These are phyloP conservation scores for Drosophila kuntzei DNA, from an alignment of 2,888 invertebrate species.

Conservation along the genomic window DNA sequence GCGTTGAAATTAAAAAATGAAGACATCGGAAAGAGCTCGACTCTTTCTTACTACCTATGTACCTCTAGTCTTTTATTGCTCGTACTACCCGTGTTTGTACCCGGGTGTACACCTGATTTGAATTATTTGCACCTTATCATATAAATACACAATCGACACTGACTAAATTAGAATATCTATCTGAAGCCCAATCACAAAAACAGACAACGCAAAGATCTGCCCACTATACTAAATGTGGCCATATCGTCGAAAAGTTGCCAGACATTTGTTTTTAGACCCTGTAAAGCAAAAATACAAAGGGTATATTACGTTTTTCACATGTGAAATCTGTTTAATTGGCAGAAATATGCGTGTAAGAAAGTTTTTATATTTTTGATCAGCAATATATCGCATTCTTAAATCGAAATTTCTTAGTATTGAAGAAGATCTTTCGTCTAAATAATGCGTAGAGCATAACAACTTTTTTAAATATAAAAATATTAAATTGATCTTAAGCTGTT, in stretches of 20 bases:
- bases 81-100: slow-evolving; percentile 3
- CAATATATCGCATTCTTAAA: too few relatives aligned
- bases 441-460: too few relatives aligned
- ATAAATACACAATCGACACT: slow-evolving; percentile 64
- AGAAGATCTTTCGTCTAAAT: too few relatives aligned
- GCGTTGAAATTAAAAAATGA: slow-evolving; percentile 77
- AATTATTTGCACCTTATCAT: slow-evolving; percentile 79
- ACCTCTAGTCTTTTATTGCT: slow-evolving; percentile 15
- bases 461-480: too few relatives aligned
- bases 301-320: too few relatives aligned
- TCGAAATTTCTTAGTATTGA: too few relatives aligned
- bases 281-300: background rate
- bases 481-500: too few relatives aligned
- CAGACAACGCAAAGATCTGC: slow-evolving; percentile 4
- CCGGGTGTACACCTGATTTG: slow-evolving; percentile 33
- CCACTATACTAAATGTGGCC: slow-evolving; percentile 17
- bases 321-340: too few relatives aligned
- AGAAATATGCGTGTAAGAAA: too few relatives aligned
- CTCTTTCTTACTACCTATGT: background rate
- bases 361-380: too few relatives aligned
- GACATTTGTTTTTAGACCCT: slow-evolving; percentile 4
- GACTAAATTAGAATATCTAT: slow-evolving; percentile 77
- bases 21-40: slow-evolving; percentile 41
- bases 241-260: slow-evolving; percentile 2
- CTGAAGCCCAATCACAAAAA: slow-evolving; percentile 23